Base-by-base conservation (phyloP, 2,113 vertebrate genomes). In the Sylvicapra grimmia region DNA sequence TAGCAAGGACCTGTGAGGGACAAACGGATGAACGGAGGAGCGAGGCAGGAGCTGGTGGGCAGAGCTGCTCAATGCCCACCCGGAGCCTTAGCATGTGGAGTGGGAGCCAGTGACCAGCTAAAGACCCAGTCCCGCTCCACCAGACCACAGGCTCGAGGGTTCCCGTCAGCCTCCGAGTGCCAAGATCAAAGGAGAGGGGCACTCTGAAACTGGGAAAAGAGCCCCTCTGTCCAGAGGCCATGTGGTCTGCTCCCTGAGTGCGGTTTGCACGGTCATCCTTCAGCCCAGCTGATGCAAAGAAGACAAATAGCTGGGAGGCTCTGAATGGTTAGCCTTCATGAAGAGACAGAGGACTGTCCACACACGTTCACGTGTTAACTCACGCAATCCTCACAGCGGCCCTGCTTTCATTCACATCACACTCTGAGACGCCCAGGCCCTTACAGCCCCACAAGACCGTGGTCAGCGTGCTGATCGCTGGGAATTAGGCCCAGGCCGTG, bases 21-120 rank as follows among this genome's bases (percentile, higher is more conserved):
- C 4, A 4, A 6, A 10, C 0, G 19, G 19, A 2, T 14, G 21
- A 3, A 14, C 0, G 21, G 14, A 4, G 25, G 15, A 16, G 11
- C 7, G 3, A 4, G 23, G 68, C 4, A 23, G 23, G 36, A 40
- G 15, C 4, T 2, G 6, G 36, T 8, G 54, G 9, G 47, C 27
- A 8, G 58, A 0, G 9, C 53, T 3, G 82, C 40, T 5, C 9
- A 1, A 1, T 1, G 31, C 44, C 0, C 9, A 8, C 15, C 54
- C 7, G 0, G 5, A 25, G 61, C 44, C 40, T 29, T n/a, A 18
- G 16, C 33, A 19, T 2, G 8, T n/a, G 2, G 31, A 19, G 63
- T 10, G 31, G 8, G 54, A 75, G 85, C 92, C 58, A 4, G 31
- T 11, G n/a, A 9, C 29, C 25, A 1, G 36, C 82, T 11, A 15